phyloP scores from a whole-genome alignment of 2,113 vertebrate genomes.

The Hymenochirus boettgeri region DNA sequence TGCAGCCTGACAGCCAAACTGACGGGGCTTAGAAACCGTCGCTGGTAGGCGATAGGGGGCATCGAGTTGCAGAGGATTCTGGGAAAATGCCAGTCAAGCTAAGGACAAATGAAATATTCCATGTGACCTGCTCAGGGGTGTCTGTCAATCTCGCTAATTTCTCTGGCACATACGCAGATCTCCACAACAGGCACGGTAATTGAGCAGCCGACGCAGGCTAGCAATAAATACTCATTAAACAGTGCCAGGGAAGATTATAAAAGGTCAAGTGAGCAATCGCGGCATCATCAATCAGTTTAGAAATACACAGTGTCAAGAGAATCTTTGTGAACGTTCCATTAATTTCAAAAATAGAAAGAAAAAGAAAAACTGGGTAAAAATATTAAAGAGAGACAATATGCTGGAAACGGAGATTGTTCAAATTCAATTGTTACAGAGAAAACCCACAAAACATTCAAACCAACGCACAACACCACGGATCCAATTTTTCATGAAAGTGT shows the following conservation, averaged over 20 bases:
- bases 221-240: background rate
- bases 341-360: no score
- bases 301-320: no score
- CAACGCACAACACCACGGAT: no score
- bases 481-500: no score
- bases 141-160: background rate
- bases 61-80: background rate
- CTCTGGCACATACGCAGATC: background rate
- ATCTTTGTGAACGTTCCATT: no score
- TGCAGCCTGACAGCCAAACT: background rate
- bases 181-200: background rate
- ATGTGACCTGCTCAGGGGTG: background rate
- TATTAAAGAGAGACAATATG: no score
- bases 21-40: background rate
- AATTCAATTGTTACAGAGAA: no score
- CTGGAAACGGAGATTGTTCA: no score
- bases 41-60: no score
- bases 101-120: background rate
- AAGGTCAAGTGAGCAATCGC: background rate
- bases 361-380: no score
- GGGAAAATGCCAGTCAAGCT: constrained; percentile 2
- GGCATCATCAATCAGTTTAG: constrained; percentile 6
- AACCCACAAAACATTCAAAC: no score
- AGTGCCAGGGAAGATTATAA: background rate
- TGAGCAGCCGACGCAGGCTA: background rate